Conservation (phyloP, 2,888 invertebrate genomes). For the Blastobasis lacticolella region DNA sequence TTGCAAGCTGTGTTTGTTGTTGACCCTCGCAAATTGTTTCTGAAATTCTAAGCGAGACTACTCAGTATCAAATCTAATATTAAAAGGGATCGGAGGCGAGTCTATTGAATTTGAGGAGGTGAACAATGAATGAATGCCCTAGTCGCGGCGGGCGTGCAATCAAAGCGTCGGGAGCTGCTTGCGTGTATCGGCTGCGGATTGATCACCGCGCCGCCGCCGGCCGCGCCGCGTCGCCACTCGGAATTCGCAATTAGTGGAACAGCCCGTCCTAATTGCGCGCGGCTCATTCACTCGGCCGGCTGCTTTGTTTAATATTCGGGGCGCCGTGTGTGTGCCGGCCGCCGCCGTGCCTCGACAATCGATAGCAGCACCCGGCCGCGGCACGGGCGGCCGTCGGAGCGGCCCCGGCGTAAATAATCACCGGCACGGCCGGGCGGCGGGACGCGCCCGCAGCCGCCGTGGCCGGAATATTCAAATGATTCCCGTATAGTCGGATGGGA, state of each 20-base stretch:
- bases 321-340: neutral
- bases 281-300: conserved; percentile 15
- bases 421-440: too few relatives aligned
- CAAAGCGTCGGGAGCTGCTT: conserved; percentile 16
- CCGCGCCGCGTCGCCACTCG: conserved; percentile 27
- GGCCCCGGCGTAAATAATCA: too few relatives aligned
- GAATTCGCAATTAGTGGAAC: conserved; percentile 48
- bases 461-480: too few relatives aligned
- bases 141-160: neutral
- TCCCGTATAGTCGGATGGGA: too few relatives aligned
- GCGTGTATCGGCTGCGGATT: conserved; percentile 26
- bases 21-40: neutral
- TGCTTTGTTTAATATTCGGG: conserved; percentile 1
- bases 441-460: too few relatives aligned
- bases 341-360: too few relatives aligned
- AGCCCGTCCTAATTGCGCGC: conserved; percentile 41
- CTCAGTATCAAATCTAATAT: too few relatives aligned
- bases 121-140: too few relatives aligned
- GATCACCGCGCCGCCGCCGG: conserved; percentile 29
- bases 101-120: too few relatives aligned
- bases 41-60: neutral
- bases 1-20: neutral
- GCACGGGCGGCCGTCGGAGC: too few relatives aligned
- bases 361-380: too few relatives aligned
- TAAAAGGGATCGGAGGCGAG: neutral